Evolutionary conservation across 2,888 invertebrate genomes (phyloP).

Genomic region (Agrenia bidenticulata): DNA sequence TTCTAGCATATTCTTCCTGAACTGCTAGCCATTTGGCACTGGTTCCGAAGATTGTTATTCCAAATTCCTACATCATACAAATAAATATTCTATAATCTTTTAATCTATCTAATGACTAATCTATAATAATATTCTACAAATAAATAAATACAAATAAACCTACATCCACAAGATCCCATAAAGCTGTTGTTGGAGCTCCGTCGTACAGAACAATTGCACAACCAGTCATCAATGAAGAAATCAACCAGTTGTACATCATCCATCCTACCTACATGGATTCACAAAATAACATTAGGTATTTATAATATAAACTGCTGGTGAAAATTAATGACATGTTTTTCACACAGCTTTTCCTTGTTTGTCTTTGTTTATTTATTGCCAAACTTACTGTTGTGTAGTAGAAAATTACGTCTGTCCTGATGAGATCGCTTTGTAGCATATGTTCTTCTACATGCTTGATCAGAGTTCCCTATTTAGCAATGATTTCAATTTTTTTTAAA

Average conservation of each 20-base stretch:
- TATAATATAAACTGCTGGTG: too few relatives aligned
- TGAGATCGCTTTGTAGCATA: constrained; percentile 59
- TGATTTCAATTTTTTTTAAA: constrained; percentile 7
- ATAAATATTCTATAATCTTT: too few relatives aligned
- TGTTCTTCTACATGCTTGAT: constrained; percentile 63
- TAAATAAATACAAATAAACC: too few relatives aligned
- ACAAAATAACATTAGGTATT: background rate
- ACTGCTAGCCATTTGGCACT: constrained; percentile 62
- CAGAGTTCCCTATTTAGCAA: constrained; percentile 59
- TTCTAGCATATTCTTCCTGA: constrained; percentile 58
- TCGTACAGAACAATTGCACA: constrained; percentile 61
- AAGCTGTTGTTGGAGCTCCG: constrained; percentile 60
- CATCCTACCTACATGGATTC: constrained; percentile 58
- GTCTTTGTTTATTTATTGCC: too few relatives aligned
- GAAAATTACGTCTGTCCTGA: constrained; percentile 59
- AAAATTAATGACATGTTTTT: too few relatives aligned
- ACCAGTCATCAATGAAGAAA: constrained; percentile 56
- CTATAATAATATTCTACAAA: too few relatives aligned
- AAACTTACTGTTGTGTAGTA: constrained; percentile 61
- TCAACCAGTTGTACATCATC: constrained; percentile 67
- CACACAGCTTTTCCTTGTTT: too few relatives aligned
- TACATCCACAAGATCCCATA: constrained; percentile 60
- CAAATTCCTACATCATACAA: too few relatives aligned
- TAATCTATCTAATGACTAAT: too few relatives aligned
- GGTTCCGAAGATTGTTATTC: constrained; percentile 61